These are phyloP conservation scores for Atta colombica DNA, from an alignment of 1,140 invertebrate species.

Conservation along the genomic window DNA sequence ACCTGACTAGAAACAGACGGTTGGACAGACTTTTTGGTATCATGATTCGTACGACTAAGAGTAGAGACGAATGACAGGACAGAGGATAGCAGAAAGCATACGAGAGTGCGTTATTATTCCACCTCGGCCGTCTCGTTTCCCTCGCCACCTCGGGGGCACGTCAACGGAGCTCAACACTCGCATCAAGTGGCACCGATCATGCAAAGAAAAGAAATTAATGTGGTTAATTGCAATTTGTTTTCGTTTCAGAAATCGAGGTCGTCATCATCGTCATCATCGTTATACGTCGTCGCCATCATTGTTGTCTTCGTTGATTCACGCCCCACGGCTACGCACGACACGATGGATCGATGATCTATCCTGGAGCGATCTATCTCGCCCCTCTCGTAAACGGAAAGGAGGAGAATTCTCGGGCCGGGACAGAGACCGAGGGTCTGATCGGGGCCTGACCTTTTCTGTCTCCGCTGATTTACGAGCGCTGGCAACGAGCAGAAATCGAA, in stretches of 20 bases:
- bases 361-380: slow-evolving; percentile 25
- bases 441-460: slow-evolving; percentile 71
- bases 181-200: slow-evolving; percentile 44
- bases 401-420: slow-evolving; percentile 32
- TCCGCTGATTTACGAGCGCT: slow-evolving; percentile 74
- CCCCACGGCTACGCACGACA: slow-evolving; percentile 42
- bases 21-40: slow-evolving; percentile 81
- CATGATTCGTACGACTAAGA: slow-evolving; percentile 65
- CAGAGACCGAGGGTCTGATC: slow-evolving; percentile 31
- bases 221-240: slow-evolving; percentile 65
- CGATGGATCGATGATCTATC: slow-evolving; percentile 59
- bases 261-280: neutral
- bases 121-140: slow-evolving; percentile 11
- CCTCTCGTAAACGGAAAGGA: slow-evolving; percentile 6
- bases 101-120: slow-evolving; percentile 66
- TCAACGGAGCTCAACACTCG: neutral
- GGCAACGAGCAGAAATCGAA: slow-evolving; percentile 74
- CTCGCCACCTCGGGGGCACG: slow-evolving; percentile 33
- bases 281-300: neutral
- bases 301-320: slow-evolving; percentile 45
- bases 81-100: slow-evolving; percentile 34
- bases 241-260: slow-evolving; percentile 44
- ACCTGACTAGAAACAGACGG: slow-evolving; percentile 77
- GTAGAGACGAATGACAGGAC: slow-evolving; percentile 57
- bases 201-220: slow-evolving; percentile 60